A percentile compares a stretch with the other conserved stretches of the same genome.
These are phyloP conservation scores for Heliothis virescens DNA, from an alignment of 1,140 invertebrate genomes.

Conservation along the genomic window DNA sequence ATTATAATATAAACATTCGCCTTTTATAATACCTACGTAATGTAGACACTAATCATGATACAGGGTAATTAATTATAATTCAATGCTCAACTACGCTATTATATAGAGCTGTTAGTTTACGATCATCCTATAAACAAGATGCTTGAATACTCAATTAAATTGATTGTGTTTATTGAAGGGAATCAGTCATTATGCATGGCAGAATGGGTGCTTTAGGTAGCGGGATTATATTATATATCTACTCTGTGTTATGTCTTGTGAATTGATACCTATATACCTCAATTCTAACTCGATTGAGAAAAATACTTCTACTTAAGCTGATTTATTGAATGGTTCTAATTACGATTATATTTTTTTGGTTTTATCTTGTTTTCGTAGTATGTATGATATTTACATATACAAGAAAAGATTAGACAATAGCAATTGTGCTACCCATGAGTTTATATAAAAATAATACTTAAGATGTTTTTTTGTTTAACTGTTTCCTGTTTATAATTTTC, in stretches of 20 bases:
- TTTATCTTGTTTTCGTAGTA: too few species aligned
- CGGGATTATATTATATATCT: background rate
- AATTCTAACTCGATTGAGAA: too few species aligned
- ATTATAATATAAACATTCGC: too few species aligned
- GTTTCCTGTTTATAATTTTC: too few species aligned
- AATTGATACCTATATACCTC: too few species aligned
- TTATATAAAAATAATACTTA: too few species aligned
- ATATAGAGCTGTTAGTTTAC: slow-evolving; percentile 26
- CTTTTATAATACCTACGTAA: background rate
- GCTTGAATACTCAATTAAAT: slow-evolving; percentile 51
- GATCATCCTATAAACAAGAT: slow-evolving; percentile 43
- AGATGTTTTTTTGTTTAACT: too few species aligned
- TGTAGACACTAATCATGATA: slow-evolving; percentile 9
- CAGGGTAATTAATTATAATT: slow-evolving; percentile 41
- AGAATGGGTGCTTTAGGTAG: slow-evolving; percentile 14
- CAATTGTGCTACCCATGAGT: background rate
- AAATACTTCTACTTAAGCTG: too few species aligned
- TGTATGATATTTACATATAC: too few species aligned
- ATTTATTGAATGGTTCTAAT: too few species aligned
- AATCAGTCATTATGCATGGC: slow-evolving; percentile 28
- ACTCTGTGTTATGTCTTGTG: background rate
- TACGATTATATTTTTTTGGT: background rate
- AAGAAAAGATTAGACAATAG: background rate
- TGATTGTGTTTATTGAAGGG: slow-evolving; percentile 52
- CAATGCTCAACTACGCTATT: slow-evolving; percentile 16